A percentile compares a stretch with the other conserved stretches of the same genome.
Conservation (phyloP, 1,140 invertebrate genomes). For the Galendromus occidentalis region DNA sequence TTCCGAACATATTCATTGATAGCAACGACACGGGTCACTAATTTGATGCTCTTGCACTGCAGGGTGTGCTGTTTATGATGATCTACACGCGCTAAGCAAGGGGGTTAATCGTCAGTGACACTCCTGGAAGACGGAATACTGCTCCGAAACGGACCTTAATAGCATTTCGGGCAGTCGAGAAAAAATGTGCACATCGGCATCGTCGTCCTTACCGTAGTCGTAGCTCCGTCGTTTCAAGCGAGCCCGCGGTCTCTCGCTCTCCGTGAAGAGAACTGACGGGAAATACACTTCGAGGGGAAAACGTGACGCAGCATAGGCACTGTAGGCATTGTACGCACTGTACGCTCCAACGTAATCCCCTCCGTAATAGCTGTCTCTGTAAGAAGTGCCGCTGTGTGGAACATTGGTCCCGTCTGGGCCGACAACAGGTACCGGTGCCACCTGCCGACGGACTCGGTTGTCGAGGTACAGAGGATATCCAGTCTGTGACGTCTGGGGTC, state of each 20-base stretch:
- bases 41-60: too few relatives aligned
- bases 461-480: not conserved
- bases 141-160: too few relatives aligned
- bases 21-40: too few relatives aligned
- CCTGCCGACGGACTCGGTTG: not conserved
- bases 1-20: too few relatives aligned
- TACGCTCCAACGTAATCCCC: not conserved
- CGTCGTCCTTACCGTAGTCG: not conserved
- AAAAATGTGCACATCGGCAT: not conserved
- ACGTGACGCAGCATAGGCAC: not conserved
- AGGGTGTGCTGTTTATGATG: too few relatives aligned
- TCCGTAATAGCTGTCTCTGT: not conserved
- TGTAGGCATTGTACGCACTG: not conserved
- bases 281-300: conserved; percentile 6
- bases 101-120: too few relatives aligned
- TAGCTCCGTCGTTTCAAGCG: conserved; percentile 5
- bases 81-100: too few relatives aligned
- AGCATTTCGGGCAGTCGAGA: not conserved
- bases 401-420: not conserved
- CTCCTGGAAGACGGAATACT: too few relatives aligned
- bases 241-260: not conserved
- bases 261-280: not conserved
- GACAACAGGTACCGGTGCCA: not conserved
- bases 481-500: too few relatives aligned
- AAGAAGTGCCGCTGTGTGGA: not conserved